A percentile compares a stretch with the other conserved stretches of the same genome.
These are phyloP conservation scores for Hippopotamyrus pictus DNA, from an alignment of 2,797 vertebrate genomes.

Conservation along the genomic window DNA sequence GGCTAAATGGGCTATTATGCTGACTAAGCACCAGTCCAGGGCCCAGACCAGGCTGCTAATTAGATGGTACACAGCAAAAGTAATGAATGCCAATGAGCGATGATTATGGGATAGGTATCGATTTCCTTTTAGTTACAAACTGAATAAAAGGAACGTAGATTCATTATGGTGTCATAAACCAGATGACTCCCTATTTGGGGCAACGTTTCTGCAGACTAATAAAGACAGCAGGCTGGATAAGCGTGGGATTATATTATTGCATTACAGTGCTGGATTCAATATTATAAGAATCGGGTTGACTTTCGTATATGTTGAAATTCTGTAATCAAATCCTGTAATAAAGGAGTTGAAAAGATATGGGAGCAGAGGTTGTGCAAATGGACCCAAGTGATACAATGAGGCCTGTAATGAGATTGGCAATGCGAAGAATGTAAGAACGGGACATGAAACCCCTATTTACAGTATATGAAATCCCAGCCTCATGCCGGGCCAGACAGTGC, in stretches of 20 bases:
- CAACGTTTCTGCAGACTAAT: background rate
- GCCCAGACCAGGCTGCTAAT: background rate
- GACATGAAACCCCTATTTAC: background rate
- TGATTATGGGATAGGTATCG: slow-evolving; percentile 16
- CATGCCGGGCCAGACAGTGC: background rate
- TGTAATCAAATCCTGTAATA: background rate
- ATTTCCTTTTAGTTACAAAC: slow-evolving; percentile 7
- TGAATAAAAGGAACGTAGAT: background rate
- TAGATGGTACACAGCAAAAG: background rate
- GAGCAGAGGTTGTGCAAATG: background rate
- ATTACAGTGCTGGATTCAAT: background rate
- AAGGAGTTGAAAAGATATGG: background rate
- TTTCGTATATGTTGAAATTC: background rate
- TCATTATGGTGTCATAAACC: slow-evolving; percentile 5
- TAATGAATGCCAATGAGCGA: background rate
- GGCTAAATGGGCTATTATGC: background rate
- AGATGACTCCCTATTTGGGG: background rate
- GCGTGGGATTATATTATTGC: background rate
- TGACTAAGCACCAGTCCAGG: background rate
- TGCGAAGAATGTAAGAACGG: background rate
- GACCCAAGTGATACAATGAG: background rate
- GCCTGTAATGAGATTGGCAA: background rate
- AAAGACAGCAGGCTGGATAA: background rate
- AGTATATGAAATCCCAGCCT: background rate
- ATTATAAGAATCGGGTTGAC: background rate